Evolutionary conservation across 2,888 invertebrate species (phyloP), one percentile per base, ranked within the genome.

Genomic region (Choristoneura rosaceana): DNA sequence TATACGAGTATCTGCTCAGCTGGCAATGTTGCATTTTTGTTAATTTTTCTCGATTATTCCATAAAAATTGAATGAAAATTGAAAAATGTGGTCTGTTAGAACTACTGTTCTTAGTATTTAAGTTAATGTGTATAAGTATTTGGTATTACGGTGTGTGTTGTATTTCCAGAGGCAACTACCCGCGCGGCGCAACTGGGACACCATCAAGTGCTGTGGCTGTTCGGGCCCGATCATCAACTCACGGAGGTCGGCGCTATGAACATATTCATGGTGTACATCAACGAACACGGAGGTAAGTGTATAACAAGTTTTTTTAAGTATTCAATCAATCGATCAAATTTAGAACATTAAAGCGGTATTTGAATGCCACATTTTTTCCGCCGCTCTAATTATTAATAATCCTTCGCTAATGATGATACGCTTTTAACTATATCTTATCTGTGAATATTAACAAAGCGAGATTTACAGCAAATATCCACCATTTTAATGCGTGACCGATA

Each of bases 211-310:
- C 90, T 99, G 70, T 99, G 99, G 99, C 94, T 99, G 55, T 99
- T 97, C 85, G 99, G 99, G 3, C 96, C 98, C 0, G 97, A 99
- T 82, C 97, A 99, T 85, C 96, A 98, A 87, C 87, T 99, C 38
- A 99, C 99, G 0, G 99, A 99, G 95, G 99, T 98, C 61, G 99
- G 99, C 68, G 98, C 99, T 14, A 99, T 99, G 99, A 99, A 99
- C 87, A 96, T 99, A 69, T 99, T 99, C 88, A 95, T 98, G 87
- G 96, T 97, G 82, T 97, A 96, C 91, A 95, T 97, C 76, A 98
- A 99, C 85, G 97, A 98, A 69, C 94, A 97, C 85, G 99, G 99
- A 95, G 98, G 98, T 98, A 90, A 90, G 25, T 55, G 25, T 9
- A 5, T 38, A 38, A 25, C 25, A 25, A 25, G 25, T 1, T 25